Conservation (phyloP, 2,888 invertebrate species). For the Polyploca ridens region DNA sequence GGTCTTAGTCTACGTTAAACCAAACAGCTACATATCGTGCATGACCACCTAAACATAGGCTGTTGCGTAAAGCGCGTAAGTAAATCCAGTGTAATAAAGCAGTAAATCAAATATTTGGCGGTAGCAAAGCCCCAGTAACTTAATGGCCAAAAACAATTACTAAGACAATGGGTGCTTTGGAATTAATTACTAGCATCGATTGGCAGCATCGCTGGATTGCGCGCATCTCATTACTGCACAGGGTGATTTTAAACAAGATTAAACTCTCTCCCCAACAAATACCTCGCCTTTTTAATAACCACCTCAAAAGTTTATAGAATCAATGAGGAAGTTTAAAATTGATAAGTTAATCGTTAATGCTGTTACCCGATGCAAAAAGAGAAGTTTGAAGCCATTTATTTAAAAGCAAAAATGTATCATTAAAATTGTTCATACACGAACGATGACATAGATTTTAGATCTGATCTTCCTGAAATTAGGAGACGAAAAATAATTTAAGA, state of each 20-base stretch:
- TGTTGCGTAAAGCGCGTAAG: no score
- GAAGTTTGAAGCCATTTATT: not conserved
- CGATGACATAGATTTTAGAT: no score
- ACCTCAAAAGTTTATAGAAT: not conserved
- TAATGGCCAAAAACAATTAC: conserved; percentile 1
- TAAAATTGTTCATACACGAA: no score
- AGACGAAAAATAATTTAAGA: no score
- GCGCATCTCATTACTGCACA: conserved; percentile 32
- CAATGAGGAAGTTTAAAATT: not conserved
- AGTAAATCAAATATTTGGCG: not conserved
- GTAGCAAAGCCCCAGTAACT: not conserved
- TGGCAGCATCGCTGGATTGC: conserved; percentile 24
- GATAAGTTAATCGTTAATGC: not conserved
- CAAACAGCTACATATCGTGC: no score
- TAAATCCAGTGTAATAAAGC: not conserved
- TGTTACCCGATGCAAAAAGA: no score
- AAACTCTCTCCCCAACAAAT: conserved; percentile 18
- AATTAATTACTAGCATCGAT: conserved; percentile 29
- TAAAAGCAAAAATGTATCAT: no score
- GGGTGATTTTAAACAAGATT: conserved; percentile 24
- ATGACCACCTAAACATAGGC: no score
- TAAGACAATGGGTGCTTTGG: conserved; percentile 4
- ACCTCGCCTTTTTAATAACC: not conserved
- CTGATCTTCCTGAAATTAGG: no score
- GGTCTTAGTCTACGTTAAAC: no score